Evolutionary conservation across 2,888 invertebrate genomes (phyloP), one percentile per base, ranked within the genome.

Genomic region (Phengaris alcon): DNA sequence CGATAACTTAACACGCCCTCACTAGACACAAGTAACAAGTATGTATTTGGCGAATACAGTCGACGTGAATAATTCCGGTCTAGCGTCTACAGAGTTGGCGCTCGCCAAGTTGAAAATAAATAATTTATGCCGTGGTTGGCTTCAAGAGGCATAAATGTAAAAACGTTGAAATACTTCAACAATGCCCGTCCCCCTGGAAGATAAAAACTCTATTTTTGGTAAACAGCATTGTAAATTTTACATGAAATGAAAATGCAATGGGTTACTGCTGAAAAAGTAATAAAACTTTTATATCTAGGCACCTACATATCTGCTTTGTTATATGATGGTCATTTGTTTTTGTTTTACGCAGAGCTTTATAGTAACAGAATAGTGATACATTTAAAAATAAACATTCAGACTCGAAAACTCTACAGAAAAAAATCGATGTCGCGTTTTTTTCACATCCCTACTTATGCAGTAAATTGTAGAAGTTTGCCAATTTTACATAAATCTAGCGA

Each of bases 51-150:
- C 68, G 73, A 76, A 77, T 77, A 76, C 77, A 85, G 84, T 84
- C 85, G 81, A 81, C 82, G 86, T 86, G 85, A 88, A 88, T 87
- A 88, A 88, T 88, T 86, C 84, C 82, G 55, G 69, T 74, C 69
- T 73, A 73, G 80, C 79, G 77, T 79, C 81, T 82, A 78, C 80
- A 78, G 77, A 79, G 78, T 79, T 80, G 79, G 79, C 81, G 80
- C 73, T 74, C 78, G 76, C 78, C 80, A 78, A 79, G 78, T 79
- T 77, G 79, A 80, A 80, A 80, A 81, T 86, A 86, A 85, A 87
- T 87, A 84, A 88, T 86, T 87, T 85, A 86, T 82, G 79, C 81
- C 81, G 80, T 79, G 82, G 82, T 80, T 73, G 76, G 69, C 74
- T 77, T 75, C 78, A 73, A 78, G 76, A 73, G 74, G 74, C 76